Percentiles rank a stretch among this genome's conserved stretches.
phyloP scores from a whole-genome alignment of 1,140 invertebrate genomes.

The Hyposmocoma kahamanoa region DNA sequence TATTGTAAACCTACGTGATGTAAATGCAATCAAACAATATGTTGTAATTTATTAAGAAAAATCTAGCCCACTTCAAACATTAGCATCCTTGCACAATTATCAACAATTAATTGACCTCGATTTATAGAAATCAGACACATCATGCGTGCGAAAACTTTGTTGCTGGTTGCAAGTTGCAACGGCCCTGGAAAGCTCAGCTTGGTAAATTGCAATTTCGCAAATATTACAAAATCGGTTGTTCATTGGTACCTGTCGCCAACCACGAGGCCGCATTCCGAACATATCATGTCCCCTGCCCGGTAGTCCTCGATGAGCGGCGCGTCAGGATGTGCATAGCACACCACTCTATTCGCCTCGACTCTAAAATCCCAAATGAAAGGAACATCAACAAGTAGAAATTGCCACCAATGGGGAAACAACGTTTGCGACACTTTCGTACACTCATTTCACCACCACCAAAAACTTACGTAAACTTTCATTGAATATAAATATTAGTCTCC shows the following conservation, averaged over 20 bases:
- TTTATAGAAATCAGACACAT: background rate
- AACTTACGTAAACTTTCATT: conserved; percentile 43
- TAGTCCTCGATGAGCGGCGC: conserved; percentile 98
- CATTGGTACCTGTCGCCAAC: conserved; percentile 93
- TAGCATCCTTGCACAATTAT: background rate
- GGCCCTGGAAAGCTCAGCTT: background rate
- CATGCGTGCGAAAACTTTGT: background rate
- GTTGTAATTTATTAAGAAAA: no score
- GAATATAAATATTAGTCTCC: conserved; percentile 29
- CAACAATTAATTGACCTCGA: background rate
- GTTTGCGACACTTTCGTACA: conserved; percentile 11
- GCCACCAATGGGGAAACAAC: conserved; percentile 16
- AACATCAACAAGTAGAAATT: conserved; percentile 38
- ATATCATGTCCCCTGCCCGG: conserved; percentile 98
- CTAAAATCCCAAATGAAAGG: conserved; percentile 72
- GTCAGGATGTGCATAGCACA: conserved; percentile 96
- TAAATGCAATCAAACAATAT: no score
- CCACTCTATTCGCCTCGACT: conserved; percentile 84
- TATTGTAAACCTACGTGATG: no score
- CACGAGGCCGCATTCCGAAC: conserved; percentile 98
- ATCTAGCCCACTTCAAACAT: no score
- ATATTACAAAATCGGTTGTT: conserved; percentile 18
- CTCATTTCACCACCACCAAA: conserved; percentile 13
- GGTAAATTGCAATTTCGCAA: conserved; percentile 27
- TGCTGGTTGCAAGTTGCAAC: no score